Percentiles rank a stretch among this genome's conserved stretches.
Conservation (phyloP, 2,888 invertebrate genomes). For the Drosophila hawaiiensis region DNA sequence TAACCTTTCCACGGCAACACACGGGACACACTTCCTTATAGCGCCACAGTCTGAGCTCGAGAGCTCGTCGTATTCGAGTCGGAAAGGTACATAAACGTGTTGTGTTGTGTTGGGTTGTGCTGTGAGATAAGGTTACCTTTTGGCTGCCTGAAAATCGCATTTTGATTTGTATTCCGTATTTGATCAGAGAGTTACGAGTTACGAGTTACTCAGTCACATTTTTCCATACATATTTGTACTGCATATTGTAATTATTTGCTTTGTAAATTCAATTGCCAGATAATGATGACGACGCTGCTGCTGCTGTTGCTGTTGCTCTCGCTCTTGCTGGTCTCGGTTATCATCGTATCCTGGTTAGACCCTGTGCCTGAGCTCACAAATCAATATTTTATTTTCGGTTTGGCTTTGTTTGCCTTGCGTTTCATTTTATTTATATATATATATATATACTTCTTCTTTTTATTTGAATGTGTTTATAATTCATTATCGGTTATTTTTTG, state of each 20-base stretch:
- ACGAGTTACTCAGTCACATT: slow-evolving; percentile 56
- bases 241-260: slow-evolving; percentile 81
- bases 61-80: slow-evolving; percentile 15
- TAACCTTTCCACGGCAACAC: slow-evolving; percentile 59
- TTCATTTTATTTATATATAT: not conserved
- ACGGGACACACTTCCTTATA: slow-evolving; percentile 45
- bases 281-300: slow-evolving; percentile 73
- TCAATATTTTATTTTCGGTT: slow-evolving; percentile 61
- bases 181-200: slow-evolving; percentile 63
- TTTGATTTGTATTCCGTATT: slow-evolving; percentile 85
- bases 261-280: slow-evolving; percentile 84
- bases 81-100: slow-evolving; percentile 61
- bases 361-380: slow-evolving; percentile 27
- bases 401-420: slow-evolving; percentile 42
- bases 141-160: slow-evolving; percentile 77
- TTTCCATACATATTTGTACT: slow-evolving; percentile 56
- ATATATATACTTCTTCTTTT: not conserved
- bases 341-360: slow-evolving; percentile 29
- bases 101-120: slow-evolving; percentile 3
- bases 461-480: slow-evolving; percentile 27
- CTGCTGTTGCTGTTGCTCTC: slow-evolving; percentile 6
- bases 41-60: slow-evolving; percentile 49
- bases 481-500: slow-evolving; percentile 36
- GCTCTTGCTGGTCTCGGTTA: not conserved
- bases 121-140: slow-evolving; percentile 62